A percentile compares a stretch with the other conserved stretches of the same genome.
Conservation (phyloP, 1,140 invertebrate species). For the Bombus breviceps region DNA sequence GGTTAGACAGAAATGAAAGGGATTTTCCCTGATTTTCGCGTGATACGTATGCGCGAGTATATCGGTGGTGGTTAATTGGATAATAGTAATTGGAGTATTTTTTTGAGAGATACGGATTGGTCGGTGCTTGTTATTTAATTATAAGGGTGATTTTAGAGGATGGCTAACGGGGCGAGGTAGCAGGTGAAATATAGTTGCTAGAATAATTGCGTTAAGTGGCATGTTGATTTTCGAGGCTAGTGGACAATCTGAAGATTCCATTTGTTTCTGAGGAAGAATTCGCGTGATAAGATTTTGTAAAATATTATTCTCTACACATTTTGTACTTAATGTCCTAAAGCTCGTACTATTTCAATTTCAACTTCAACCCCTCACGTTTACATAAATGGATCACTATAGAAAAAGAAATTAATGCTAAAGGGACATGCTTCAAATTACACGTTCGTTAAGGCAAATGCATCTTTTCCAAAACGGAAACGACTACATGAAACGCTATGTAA, state of each 20-base stretch:
- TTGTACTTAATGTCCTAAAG: background rate
- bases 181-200: too few species aligned
- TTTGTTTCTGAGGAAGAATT: background rate
- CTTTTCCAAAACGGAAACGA: too few species aligned
- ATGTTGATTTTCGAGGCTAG: background rate
- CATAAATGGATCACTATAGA: background rate
- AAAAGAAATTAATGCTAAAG: background rate
- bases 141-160: background rate
- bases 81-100: conserved; percentile 19
- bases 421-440: too few species aligned
- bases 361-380: background rate
- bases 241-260: background rate
- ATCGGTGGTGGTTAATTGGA: background rate
- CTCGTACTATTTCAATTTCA: background rate
- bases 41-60: background rate
- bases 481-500: background rate
- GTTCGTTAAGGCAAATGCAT: too few species aligned
- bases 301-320: background rate
- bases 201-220: background rate
- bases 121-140: conserved; percentile 1
- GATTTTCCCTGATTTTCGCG: conserved; percentile 1
- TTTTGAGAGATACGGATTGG: background rate
- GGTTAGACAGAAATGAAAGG: background rate
- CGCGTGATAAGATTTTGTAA: too few species aligned
- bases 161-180: background rate